phyloP scores from a whole-genome alignment of 2,888 invertebrate species.

The Caenorhabditis zanzibari region DNA sequence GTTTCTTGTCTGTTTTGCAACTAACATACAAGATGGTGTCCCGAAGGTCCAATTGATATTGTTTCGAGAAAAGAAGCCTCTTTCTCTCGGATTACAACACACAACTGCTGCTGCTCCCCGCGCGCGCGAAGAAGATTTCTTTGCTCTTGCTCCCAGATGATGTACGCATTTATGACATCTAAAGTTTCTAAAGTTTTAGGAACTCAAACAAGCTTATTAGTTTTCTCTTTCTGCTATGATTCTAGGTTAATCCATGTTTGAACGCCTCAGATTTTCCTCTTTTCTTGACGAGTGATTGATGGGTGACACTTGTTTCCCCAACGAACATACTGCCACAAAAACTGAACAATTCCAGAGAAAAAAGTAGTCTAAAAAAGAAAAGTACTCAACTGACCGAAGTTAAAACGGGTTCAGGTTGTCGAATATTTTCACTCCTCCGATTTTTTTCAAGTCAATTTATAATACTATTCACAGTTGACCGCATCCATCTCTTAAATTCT shows the following conservation, averaged over 20 bases:
- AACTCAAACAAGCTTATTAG: slow-evolving; percentile 6
- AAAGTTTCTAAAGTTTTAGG: slow-evolving; percentile 7
- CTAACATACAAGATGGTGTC: slow-evolving; percentile 28
- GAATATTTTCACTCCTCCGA: not conserved
- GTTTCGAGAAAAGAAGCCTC: slow-evolving; percentile 22
- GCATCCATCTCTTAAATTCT: slow-evolving; percentile 15
- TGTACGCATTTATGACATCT: slow-evolving; percentile 45
- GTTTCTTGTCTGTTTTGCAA: slow-evolving; percentile 5
- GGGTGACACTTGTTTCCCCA: slow-evolving; percentile 28
- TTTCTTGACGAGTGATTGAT: slow-evolving; percentile 28
- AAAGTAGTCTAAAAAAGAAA: not conserved
- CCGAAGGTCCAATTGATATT: slow-evolving; percentile 61
- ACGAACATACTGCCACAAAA: slow-evolving; percentile 5
- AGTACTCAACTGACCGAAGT: not conserved
- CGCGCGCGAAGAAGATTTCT: slow-evolving; percentile 41
- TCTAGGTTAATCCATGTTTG: slow-evolving; percentile 10
- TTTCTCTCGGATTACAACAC: slow-evolving; percentile 50
- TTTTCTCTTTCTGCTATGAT: not conserved
- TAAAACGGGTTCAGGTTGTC: too few relatives aligned
- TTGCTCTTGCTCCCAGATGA: slow-evolving; percentile 28
- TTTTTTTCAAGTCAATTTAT: slow-evolving; percentile 31
- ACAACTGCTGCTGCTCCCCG: slow-evolving; percentile 31
- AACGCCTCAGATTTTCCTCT: not conserved
- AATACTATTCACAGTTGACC: slow-evolving; percentile 33
- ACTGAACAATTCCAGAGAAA: not conserved